A percentile compares a stretch with the other conserved stretches of the same genome.
phyloP scores from a whole-genome alignment of 2,797 vertebrate species.

The Chanos chanos region DNA sequence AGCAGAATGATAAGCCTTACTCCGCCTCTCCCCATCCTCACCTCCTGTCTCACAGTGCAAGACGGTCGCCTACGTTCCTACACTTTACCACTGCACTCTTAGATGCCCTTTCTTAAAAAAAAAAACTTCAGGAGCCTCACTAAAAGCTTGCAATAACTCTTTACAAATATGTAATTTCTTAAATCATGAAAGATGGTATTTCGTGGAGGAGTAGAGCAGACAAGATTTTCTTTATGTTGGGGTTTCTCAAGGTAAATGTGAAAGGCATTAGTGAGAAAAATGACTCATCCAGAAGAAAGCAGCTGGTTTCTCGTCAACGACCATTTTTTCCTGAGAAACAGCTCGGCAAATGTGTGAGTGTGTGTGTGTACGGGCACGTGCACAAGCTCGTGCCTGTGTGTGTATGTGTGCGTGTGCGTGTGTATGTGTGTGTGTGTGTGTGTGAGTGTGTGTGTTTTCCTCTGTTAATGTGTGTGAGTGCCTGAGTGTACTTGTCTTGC shows the following conservation, averaged over 20 bases:
- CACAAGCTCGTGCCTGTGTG: neutral
- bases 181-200: neutral
- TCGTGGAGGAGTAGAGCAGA: neutral
- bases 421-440: slow-evolving; percentile 5
- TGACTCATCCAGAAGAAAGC: slow-evolving; percentile 1
- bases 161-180: slow-evolving; percentile 1
- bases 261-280: neutral
- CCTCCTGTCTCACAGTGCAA: slow-evolving; percentile 21
- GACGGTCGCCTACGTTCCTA: slow-evolving; percentile 31
- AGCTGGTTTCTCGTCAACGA: neutral
- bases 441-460: neutral
- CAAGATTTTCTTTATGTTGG: neutral
- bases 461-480: neutral
- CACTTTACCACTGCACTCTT: slow-evolving; percentile 21
- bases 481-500: neutral
- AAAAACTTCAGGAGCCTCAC: slow-evolving; percentile 21
- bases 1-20: slow-evolving; percentile 14
- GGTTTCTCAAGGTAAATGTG: slow-evolving; percentile 15
- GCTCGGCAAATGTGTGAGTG: neutral
- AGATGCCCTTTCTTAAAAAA: slow-evolving; percentile 9
- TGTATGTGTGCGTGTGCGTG: neutral
- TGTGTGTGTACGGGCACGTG: neutral
- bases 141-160: slow-evolving; percentile 1
- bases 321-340: neutral
- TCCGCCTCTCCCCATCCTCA: neutral